Percentiles rank a stretch among this genome's conserved stretches.
Conservation (phyloP, 2,113 vertebrate species). For the Scomber colias region DNA sequence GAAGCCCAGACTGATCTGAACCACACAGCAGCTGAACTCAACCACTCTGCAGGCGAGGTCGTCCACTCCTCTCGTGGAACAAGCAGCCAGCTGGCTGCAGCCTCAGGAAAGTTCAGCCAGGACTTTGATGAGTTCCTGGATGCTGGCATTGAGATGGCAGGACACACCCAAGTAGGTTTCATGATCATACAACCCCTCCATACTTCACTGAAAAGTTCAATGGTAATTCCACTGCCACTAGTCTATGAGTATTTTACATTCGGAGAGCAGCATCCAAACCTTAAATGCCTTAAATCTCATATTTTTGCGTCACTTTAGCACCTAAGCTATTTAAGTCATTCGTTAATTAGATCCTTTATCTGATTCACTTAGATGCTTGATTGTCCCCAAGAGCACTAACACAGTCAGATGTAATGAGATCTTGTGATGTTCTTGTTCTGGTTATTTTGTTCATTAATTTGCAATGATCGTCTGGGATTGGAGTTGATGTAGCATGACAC, state of each 20-base stretch:
- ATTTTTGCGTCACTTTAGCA: slow-evolving; percentile 43
- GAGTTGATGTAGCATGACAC: slow-evolving; percentile 74
- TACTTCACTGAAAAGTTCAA: slow-evolving; percentile 1
- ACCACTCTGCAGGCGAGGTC: slow-evolving; percentile 98
- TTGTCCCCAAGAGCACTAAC: slow-evolving; percentile 57
- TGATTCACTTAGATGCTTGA: slow-evolving; percentile 64
- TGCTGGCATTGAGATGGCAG: slow-evolving; percentile 98
- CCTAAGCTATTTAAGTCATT: slow-evolving; percentile 60
- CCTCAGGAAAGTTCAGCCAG: slow-evolving; percentile 97
- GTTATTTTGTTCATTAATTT: slow-evolving; percentile 82
- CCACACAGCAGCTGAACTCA: slow-evolving; percentile 96
- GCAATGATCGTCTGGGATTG: slow-evolving; percentile 67
- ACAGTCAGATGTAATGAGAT: slow-evolving; percentile 75
- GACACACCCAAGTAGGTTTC: slow-evolving; percentile 93
- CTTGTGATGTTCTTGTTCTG: slow-evolving; percentile 77
- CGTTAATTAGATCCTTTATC: slow-evolving; percentile 67
- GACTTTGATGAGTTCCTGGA: slow-evolving; percentile 99
- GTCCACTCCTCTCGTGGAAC: slow-evolving; percentile 96
- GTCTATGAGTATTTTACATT: neutral
- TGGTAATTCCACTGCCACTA: slow-evolving; percentile 1
- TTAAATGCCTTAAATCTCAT: slow-evolving; percentile 20
- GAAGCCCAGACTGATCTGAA: slow-evolving; percentile 98
- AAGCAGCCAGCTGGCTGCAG: slow-evolving; percentile 93
- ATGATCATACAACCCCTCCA: slow-evolving; percentile 18
- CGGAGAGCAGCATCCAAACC: neutral